Evolutionary conservation across 2,113 vertebrate species (phyloP).

Genomic region (Amazona guildingii): DNA sequence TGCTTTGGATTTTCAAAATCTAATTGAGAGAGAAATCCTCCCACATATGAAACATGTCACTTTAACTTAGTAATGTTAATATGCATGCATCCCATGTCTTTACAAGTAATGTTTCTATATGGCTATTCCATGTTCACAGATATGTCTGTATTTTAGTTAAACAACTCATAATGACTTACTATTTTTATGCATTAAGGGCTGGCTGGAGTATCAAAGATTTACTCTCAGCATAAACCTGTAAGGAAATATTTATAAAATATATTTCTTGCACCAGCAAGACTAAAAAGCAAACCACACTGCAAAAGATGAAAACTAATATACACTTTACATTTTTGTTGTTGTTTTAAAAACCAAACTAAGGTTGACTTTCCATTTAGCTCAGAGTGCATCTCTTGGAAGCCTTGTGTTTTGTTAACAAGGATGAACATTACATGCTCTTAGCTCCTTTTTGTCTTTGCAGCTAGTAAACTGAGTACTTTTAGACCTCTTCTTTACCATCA

Average conservation of each 20-base stretch:
- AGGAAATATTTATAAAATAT: slow-evolving; percentile 73
- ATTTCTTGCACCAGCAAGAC: slow-evolving; percentile 76
- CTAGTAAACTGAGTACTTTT: slow-evolving; percentile 91
- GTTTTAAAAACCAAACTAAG: slow-evolving; percentile 75
- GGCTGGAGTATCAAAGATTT: slow-evolving; percentile 49
- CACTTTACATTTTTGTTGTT: slow-evolving; percentile 52
- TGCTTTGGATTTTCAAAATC: slow-evolving; percentile 64
- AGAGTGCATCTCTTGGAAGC: slow-evolving; percentile 71
- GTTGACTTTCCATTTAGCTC: slow-evolving; percentile 77
- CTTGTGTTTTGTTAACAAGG: slow-evolving; percentile 84
- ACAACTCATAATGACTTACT: slow-evolving; percentile 27
- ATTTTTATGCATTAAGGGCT: slow-evolving; percentile 64
- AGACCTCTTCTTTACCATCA: slow-evolving; percentile 95
- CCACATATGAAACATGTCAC: not conserved
- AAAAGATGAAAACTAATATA: slow-evolving; percentile 80
- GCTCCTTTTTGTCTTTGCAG: slow-evolving; percentile 98
- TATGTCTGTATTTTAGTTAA: slow-evolving; percentile 42
- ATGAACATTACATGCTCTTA: slow-evolving; percentile 95
- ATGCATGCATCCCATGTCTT: slow-evolving; percentile 59
- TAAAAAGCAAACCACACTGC: slow-evolving; percentile 75
- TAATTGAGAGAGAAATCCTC: slow-evolving; percentile 24
- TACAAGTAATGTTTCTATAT: slow-evolving; percentile 55
- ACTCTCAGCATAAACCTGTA: slow-evolving; percentile 53
- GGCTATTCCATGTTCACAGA: slow-evolving; percentile 53
- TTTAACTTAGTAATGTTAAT: slow-evolving; percentile 12